These are phyloP conservation scores for Ctenosaura bakeri DNA, from an alignment of 2,797 vertebrate genomes.

Conservation along the genomic window DNA sequence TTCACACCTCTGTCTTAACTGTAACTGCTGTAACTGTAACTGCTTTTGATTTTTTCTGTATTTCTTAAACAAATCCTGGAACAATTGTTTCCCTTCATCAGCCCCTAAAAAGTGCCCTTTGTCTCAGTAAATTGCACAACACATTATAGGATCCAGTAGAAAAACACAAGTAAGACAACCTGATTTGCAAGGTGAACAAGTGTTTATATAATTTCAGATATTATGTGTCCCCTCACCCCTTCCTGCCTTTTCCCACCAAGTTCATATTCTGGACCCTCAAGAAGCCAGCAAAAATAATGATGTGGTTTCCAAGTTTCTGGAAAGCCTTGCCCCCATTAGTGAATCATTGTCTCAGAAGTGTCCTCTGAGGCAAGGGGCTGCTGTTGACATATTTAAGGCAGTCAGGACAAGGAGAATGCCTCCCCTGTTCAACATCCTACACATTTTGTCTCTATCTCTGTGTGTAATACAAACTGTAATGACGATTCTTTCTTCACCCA, in stretches of 20 bases:
- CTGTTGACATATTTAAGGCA: conserved; percentile 21
- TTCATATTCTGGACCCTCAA: background rate
- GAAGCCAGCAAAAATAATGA: background rate
- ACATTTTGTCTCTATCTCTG: conserved; percentile 3
- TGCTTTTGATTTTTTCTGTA: background rate
- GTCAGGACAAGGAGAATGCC: conserved; percentile 19
- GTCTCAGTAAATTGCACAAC: background rate
- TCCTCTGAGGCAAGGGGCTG: background rate
- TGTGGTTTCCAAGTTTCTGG: background rate
- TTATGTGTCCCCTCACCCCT: background rate
- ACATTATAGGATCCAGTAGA: background rate
- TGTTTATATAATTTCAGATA: background rate
- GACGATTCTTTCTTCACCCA: background rate
- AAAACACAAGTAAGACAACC: background rate
- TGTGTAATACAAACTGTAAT: background rate
- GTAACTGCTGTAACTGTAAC: background rate
- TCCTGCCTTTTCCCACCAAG: background rate
- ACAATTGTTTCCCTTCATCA: background rate
- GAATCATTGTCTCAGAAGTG: background rate
- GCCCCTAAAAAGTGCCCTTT: background rate
- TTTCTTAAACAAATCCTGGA: no score
- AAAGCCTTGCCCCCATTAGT: background rate
- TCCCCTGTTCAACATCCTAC: conserved; percentile 19
- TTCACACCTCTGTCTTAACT: background rate
- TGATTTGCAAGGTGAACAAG: background rate